These are phyloP conservation scores for Zhuqinia jingwanae DNA, from an alignment of 2,888 invertebrate species.

Conservation along the genomic window DNA sequence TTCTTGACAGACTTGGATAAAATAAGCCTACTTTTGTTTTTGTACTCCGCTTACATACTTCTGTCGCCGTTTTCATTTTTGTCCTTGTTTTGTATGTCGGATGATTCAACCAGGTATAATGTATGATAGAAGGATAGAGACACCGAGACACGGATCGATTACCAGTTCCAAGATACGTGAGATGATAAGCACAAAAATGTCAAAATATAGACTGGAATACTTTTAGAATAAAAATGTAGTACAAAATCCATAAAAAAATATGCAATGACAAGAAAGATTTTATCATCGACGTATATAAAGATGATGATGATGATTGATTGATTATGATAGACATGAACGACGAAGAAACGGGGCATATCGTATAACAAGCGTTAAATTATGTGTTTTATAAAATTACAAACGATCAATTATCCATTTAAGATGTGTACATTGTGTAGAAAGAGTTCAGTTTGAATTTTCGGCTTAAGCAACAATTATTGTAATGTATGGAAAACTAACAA, in stretches of 20 bases:
- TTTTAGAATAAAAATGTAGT: too few relatives aligned
- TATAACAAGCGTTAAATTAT: too few relatives aligned
- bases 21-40: too few relatives aligned
- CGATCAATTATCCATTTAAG: neutral
- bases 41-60: too few relatives aligned
- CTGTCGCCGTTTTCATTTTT: neutral
- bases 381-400: too few relatives aligned
- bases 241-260: neutral
- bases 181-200: neutral
- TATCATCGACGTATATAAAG: neutral
- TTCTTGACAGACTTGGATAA: neutral
- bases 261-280: slow-evolving; percentile 1
- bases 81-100: neutral
- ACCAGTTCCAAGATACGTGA: neutral
- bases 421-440: too few relatives aligned
- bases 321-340: too few relatives aligned
- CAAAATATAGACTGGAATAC: neutral
- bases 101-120: neutral
- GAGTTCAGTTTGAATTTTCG: too few relatives aligned
- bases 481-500: too few relatives aligned
- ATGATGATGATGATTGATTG: neutral
- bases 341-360: too few relatives aligned
- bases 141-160: slow-evolving; percentile 34
- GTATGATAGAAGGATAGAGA: neutral
- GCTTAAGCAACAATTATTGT: too few relatives aligned